phyloP scores from a whole-genome alignment of 1,140 invertebrate genomes.

The Aphaenogaster ashmeadi region DNA sequence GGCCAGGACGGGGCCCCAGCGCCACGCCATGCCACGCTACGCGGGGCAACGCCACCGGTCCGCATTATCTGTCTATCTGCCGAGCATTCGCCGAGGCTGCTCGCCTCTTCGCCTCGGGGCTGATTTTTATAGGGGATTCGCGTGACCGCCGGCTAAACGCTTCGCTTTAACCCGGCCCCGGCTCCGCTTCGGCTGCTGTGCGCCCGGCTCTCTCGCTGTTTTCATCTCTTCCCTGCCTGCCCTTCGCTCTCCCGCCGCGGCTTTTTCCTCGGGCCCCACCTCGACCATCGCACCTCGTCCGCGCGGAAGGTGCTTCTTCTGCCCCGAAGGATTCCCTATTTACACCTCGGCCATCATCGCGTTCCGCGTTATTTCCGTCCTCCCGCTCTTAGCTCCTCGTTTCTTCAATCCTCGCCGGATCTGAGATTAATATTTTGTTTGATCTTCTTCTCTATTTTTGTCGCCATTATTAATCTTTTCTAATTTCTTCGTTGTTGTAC shows the following conservation, averaged over 20 bases:
- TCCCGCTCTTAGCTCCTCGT: constrained; percentile 14
- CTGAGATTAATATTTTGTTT: constrained; percentile 39
- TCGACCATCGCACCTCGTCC: constrained; percentile 8
- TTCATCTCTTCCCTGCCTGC: constrained; percentile 29
- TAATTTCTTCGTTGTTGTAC: background rate
- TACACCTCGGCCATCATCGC: constrained; percentile 53
- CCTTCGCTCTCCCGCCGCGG: constrained; percentile 37
- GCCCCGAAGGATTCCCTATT: constrained; percentile 62
- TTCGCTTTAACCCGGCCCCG: constrained; percentile 76
- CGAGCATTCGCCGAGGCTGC: constrained; percentile 66
- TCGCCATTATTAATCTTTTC: background rate
- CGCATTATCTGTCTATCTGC: constrained; percentile 77
- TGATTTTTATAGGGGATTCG: constrained; percentile 80
- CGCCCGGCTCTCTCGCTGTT: constrained; percentile 37
- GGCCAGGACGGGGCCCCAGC: constrained; percentile 25
- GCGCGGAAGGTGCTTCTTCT: constrained; percentile 57
- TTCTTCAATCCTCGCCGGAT: background rate
- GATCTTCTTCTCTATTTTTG: background rate
- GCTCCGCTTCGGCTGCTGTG: constrained; percentile 57
- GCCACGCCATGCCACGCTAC: constrained; percentile 32
- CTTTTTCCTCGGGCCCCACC: constrained; percentile 18
- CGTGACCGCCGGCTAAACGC: constrained; percentile 82
- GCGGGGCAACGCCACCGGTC: constrained; percentile 58
- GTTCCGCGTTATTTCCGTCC: constrained; percentile 62
- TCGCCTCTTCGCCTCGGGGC: constrained; percentile 70